Conservation (phyloP, 53 echinoderm and acorn worm genomes). For the Henricia sp. region DNA sequence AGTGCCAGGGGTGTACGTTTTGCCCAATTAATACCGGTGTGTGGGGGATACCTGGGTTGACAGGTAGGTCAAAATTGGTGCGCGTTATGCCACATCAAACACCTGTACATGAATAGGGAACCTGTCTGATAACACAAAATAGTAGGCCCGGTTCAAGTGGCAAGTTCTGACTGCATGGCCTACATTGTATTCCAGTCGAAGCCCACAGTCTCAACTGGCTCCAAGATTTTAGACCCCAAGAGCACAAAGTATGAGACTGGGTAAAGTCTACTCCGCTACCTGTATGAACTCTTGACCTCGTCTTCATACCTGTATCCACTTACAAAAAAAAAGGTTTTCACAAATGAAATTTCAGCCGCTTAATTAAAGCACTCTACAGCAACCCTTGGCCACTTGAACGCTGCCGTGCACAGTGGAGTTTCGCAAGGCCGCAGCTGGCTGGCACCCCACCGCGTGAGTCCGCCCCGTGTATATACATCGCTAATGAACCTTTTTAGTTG, state of each 20-base stretch:
- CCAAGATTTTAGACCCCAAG: no score
- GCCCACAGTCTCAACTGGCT: not conserved
- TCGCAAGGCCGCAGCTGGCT: not conserved
- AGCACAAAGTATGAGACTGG: not conserved
- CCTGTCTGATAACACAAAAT: no score
- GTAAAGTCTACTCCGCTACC: slow-evolving; percentile 8
- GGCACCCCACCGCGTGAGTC: no score
- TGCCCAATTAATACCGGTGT: slow-evolving; percentile 9
- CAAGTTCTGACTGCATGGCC: no score
- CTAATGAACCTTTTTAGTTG: slow-evolving; percentile 24
- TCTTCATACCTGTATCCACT: slow-evolving; percentile 53
- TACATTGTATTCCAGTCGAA: not conserved
- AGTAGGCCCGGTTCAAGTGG: no score
- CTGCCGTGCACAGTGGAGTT: not conserved
- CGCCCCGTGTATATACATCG: no score
- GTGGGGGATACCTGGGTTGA: slow-evolving; percentile 30
- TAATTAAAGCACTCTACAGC: slow-evolving; percentile 42
- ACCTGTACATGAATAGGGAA: no score
- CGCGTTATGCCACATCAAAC: slow-evolving; percentile 11
- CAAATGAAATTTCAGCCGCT: slow-evolving; percentile 42
- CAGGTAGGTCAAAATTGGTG: no score
- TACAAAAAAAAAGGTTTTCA: slow-evolving; percentile 47
- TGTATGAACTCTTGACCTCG: slow-evolving; percentile 9
- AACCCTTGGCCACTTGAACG: not conserved
- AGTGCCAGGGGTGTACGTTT: slow-evolving; percentile 1